Base-by-base conservation (phyloP, 2,113 vertebrate species). In the Paradoxurus hermaphroditus region DNA sequence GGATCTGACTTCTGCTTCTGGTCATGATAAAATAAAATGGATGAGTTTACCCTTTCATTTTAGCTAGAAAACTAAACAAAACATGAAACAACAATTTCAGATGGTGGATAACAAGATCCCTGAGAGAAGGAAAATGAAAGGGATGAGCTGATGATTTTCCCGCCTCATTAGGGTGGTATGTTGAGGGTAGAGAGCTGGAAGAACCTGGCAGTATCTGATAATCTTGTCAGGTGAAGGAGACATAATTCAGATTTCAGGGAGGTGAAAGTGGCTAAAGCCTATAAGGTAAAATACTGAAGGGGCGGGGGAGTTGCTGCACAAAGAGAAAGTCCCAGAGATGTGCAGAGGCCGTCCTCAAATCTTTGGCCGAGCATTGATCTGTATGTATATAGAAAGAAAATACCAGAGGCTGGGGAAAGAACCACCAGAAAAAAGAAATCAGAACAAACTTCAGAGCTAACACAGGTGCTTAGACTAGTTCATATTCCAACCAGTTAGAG, bases 1-100 rank as follows among this genome's bases (percentile, higher is more conserved):
- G 63, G 23, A 93, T 88, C 82, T 90, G 27, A 95, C 16, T 87
- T 88, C 62, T 84, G 34, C 44, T 91, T 92, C 73, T 94, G 68
- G 62, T 87, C 79, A 53, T 65, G 25, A 75, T 62, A 59, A 49
- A 91, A 34, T 94, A 72, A 92, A 90, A 72, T 56, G 68, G 59
- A 67, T 94, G 44, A 82, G 56, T 75, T 91, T 91, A 86, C 18
- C 67, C 49, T 91, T 94, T 85, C 53, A 94, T 3, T 41, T 92
- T 85, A 88, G 39, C 49, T 82, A 73, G 14, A 94, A 95, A 84
- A 81, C 11, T 62, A 94, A 86, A 79, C 11, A 87, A 87, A 90
- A 95, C 9, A 36, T 39, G 59, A 44, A 92, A 49, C 29, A 67
- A 3, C 15, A 73, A 77, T 96, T 86, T 93, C n/a, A 84, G 41